A percentile compares a stretch with the other conserved stretches of the same genome.
Evolutionary conservation across 2,888 invertebrate species (phyloP).

Genomic region (Therioaphis trifolii): DNA sequence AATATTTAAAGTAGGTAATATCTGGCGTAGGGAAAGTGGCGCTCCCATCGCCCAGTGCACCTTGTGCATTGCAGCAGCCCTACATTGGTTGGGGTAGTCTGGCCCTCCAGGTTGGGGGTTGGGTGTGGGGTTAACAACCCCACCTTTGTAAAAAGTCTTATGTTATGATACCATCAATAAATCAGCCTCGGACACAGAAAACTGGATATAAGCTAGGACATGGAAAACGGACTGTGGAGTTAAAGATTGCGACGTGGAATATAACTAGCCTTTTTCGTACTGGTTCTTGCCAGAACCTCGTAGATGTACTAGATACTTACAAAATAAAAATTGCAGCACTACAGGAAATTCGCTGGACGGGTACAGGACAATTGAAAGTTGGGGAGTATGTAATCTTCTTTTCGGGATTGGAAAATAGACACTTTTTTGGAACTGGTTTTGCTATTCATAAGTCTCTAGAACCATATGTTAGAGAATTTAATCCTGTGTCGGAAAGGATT

Average conservation of each 20-base stretch:
- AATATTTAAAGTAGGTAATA: too few species aligned
- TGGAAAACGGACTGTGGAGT: neutral
- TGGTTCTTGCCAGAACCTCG: neutral
- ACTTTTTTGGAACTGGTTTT: neutral
- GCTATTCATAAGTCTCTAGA: neutral
- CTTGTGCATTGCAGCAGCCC: too few species aligned
- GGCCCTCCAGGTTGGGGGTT: too few species aligned
- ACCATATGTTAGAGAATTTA: neutral
- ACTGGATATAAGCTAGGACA: neutral
- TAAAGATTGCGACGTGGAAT: neutral
- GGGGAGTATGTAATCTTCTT: neutral
- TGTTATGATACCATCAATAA: conserved; percentile 3
- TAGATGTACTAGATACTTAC: neutral
- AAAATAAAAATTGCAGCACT: too few species aligned
- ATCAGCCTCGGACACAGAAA: neutral
- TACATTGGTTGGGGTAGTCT: too few species aligned
- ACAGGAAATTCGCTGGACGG: neutral
- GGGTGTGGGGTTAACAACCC: too few species aligned
- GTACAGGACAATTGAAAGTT: neutral
- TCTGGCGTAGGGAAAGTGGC: too few species aligned
- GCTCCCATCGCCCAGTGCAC: too few species aligned
- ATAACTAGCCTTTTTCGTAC: conserved; percentile 1
- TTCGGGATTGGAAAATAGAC: neutral
- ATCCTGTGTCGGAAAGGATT: neutral
- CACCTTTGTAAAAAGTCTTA: too few species aligned